A percentile compares a stretch with the other conserved stretches of the same genome.
phyloP scores from a whole-genome alignment of 2,888 invertebrate genomes.

The Branchipolynoe longqiensis region DNA sequence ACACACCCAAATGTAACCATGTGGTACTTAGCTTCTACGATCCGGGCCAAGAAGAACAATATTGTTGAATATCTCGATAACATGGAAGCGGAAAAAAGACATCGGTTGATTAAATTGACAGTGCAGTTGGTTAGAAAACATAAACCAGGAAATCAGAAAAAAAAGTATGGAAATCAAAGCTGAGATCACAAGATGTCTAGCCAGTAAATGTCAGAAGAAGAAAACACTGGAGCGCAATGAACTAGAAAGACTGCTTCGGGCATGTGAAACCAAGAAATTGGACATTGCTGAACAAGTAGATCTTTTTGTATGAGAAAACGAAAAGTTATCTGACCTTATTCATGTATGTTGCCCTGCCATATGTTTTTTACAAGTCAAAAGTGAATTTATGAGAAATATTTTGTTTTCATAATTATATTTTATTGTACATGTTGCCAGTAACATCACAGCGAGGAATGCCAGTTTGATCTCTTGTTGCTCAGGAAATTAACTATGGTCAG shows the following conservation, averaged over 20 bases:
- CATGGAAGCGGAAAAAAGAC: background rate
- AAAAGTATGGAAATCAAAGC: background rate
- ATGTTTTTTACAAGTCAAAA: no score
- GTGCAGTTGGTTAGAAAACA: background rate
- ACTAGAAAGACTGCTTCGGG: background rate
- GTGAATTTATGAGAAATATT: no score
- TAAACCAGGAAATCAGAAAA: conserved; percentile 7
- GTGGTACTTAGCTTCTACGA: conserved; percentile 25
- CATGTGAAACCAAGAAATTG: background rate
- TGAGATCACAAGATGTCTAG: conserved; percentile 22
- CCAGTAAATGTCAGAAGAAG: conserved; percentile 15
- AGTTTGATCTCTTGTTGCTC: no score
- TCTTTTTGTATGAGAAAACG: no score
- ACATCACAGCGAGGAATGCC: no score
- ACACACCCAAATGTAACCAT: conserved; percentile 53
- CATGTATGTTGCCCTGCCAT: no score
- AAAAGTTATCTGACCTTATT: no score
- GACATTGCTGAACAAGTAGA: conserved; percentile 35
- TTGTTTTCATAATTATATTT: no score
- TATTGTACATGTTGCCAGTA: no score
- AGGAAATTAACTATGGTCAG: no score
- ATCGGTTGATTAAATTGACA: background rate
- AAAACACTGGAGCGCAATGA: conserved; percentile 18
- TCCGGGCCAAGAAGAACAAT: conserved; percentile 24
- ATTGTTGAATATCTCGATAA: conserved; percentile 1